Evolutionary conservation across 92 coral and sea anemone species (phyloP), one percentile per base, ranked within the genome.

Genomic region (Parazoanthus darwini): DNA sequence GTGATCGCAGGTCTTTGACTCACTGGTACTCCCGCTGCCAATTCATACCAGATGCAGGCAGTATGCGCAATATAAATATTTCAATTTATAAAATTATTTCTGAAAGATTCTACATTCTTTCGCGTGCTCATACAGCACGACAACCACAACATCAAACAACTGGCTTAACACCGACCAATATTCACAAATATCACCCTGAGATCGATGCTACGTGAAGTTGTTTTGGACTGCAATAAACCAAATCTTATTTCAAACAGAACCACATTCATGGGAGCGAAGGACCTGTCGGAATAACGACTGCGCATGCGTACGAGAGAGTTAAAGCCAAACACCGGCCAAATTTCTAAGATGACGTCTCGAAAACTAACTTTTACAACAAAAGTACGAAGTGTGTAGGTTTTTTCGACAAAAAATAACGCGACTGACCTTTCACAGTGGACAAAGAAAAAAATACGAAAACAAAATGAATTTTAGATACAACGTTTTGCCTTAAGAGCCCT

Each of bases 11-110:
- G 25, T 63, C 26, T 63, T 18, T 5, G 6, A 20, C 25, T 39
- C 51, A 37, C 1, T 26, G n/a, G 26, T 39, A 50, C 50, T 26
- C 58, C 37, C 29, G 44, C 77, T 39, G 78, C 79, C 79, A 44
- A 8, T 72, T 71, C 87, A 84, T 84, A 48, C 87, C 87, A 84
- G 87, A 84, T 84, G 87, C 33, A 84, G 87, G 87, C 87, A 84
- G 87, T 71, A 26, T 7, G 5, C 20, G 13, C 16, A 29, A 29
- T 80, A 5, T 56, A 70, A 84, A 70, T 73, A 83, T 42, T 83
- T 71, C 65, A 68, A 44, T 36, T 68, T 71, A 83, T 13, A 48
- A 71, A 71, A 70, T 43, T 71, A 65, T 48, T 71, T 25, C 42
- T 39, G 75, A 38, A 67, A 26, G 26, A 44, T 25, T 16, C 22